A percentile compares a stretch with the other conserved stretches of the same genome.
These are phyloP conservation scores for Hylomyscus alleni DNA, from an alignment of 2,797 vertebrate species.

Conservation along the genomic window DNA sequence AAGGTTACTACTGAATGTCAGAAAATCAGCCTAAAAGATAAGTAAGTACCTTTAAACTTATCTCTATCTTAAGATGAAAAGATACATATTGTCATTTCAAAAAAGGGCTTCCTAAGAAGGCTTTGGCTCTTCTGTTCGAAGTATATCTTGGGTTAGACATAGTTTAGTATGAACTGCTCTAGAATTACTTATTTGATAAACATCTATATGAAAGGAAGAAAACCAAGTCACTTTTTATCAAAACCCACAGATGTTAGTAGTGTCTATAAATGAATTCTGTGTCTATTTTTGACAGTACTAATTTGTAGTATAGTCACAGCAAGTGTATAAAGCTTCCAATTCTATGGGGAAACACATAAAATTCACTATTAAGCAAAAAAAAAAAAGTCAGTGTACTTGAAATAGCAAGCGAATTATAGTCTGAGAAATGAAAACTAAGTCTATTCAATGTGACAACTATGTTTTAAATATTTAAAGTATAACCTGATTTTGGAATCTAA, in stretches of 20 bases:
- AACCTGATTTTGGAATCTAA: constrained; percentile 64
- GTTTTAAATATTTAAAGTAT: constrained; percentile 55
- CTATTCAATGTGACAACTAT: constrained; percentile 39
- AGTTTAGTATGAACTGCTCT: constrained; percentile 48
- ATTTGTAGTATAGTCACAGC: constrained; percentile 44
- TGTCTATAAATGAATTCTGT: constrained; percentile 44
- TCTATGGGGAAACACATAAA: constrained; percentile 65
- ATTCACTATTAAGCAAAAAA: constrained; percentile 69
- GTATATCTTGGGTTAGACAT: background rate
- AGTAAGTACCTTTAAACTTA: background rate
- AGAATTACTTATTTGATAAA: constrained; percentile 63
- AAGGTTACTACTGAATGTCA: constrained; percentile 1
- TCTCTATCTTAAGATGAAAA: constrained; percentile 48
- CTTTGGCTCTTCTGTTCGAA: constrained; percentile 29
- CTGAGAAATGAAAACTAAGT: constrained; percentile 67
- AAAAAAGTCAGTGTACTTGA: constrained; percentile 60
- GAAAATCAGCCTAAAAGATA: constrained; percentile 39
- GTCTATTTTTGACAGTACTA: constrained; percentile 40
- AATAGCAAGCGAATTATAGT: constrained; percentile 59
- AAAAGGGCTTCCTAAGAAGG: background rate
- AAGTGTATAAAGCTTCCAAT: constrained; percentile 51
- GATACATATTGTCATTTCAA: background rate
- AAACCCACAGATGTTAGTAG: constrained; percentile 60
- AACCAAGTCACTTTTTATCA: constrained; percentile 53
- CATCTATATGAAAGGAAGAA: constrained; percentile 51